phyloP scores from a whole-genome alignment of 2,888 invertebrate species.

The Phyllotreta cruciferae region DNA sequence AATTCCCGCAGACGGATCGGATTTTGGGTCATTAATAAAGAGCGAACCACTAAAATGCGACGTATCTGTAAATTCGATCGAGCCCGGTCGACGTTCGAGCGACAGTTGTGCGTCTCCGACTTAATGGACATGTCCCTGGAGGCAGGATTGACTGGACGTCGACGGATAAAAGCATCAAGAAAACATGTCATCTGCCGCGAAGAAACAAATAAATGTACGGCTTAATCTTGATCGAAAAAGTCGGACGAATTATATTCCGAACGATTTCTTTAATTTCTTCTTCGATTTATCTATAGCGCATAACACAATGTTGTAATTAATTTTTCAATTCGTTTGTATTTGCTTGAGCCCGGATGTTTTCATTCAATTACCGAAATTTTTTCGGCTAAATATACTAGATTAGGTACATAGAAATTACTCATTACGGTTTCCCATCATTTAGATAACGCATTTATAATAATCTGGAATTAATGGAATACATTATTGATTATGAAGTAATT shows the following conservation, averaged over 20 bases:
- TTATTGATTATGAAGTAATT: too few species aligned
- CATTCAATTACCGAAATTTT: too few species aligned
- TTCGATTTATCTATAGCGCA: too few species aligned
- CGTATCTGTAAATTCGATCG: slow-evolving; percentile 39
- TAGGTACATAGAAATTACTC: too few species aligned
- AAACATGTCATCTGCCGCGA: slow-evolving; percentile 33
- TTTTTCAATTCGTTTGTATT: not conserved
- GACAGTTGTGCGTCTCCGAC: slow-evolving; percentile 29
- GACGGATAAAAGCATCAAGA: slow-evolving; percentile 27
- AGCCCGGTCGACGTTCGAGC: slow-evolving; percentile 27
- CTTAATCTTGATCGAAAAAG: slow-evolving; percentile 23
- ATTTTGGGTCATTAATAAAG: slow-evolving; percentile 29
- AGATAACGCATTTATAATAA: too few species aligned
- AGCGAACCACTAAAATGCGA: slow-evolving; percentile 39
- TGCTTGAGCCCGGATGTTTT: too few species aligned
- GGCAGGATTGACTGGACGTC: slow-evolving; percentile 35
- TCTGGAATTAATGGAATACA: too few species aligned
- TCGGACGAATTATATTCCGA: slow-evolving; percentile 21
- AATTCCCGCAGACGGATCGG: too few species aligned
- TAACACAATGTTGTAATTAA: not conserved
- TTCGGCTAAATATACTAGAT: too few species aligned
- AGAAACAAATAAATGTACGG: slow-evolving; percentile 26
- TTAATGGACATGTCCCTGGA: slow-evolving; percentile 40
- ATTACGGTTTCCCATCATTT: too few species aligned
- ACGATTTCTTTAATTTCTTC: slow-evolving; percentile 16